phyloP scores from a whole-genome alignment of 2,113 vertebrate genomes.

The Vulpes vulpes region DNA sequence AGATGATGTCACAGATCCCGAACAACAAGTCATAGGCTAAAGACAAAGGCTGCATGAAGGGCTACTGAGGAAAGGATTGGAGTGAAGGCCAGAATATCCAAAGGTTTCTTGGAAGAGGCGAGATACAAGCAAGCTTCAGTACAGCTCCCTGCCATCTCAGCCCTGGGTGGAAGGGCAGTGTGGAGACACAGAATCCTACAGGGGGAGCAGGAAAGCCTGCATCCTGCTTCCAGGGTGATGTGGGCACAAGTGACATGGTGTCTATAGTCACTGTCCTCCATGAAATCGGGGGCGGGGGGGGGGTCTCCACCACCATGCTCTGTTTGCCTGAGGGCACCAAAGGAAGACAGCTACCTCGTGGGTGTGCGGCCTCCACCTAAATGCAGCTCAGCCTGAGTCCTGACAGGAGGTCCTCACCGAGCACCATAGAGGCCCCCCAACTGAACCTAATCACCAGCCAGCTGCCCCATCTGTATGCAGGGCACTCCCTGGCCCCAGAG shows the following conservation, averaged over 20 bases:
- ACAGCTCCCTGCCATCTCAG: background rate
- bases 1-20: fast-evolving
- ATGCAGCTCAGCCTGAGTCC: background rate
- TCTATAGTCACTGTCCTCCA: background rate
- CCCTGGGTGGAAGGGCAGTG: fast-evolving
- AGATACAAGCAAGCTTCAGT: background rate
- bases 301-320: background rate
- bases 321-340: background rate
- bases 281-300: fast-evolving
- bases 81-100: background rate
- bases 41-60: background rate
- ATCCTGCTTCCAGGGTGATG: background rate
- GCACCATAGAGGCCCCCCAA: background rate
- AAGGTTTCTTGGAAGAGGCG: background rate
- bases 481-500: slow-evolving; percentile 58
- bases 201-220: background rate
- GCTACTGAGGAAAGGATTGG: background rate
- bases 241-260: background rate
- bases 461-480: slow-evolving; percentile 85
- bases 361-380: background rate
- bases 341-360: background rate
- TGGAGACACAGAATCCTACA: background rate
- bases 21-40: background rate
- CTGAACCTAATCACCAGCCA: slow-evolving; percentile 55
- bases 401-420: background rate